These are phyloP conservation scores for Cryptoblepharus egeriae DNA, from an alignment of 2,797 vertebrate genomes.

Conservation along the genomic window DNA sequence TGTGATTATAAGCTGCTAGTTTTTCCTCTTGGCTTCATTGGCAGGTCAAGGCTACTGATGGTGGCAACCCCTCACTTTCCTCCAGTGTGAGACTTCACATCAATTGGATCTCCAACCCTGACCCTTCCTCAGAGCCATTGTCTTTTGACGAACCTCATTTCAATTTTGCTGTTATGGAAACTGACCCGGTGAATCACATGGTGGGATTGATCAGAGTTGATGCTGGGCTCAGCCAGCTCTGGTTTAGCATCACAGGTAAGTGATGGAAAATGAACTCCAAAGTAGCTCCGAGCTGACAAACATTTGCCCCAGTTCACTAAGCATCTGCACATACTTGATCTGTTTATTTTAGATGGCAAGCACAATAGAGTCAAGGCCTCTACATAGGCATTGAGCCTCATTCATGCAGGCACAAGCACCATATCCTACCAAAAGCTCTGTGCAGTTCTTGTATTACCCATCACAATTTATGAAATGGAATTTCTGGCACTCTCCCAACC, in stretches of 20 bases:
- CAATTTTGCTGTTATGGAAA: constrained; percentile 94
- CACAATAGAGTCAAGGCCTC: constrained; percentile 40
- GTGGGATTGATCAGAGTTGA: constrained; percentile 93
- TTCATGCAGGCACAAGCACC: constrained; percentile 43
- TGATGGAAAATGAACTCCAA: background rate
- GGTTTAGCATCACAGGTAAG: constrained; percentile 92
- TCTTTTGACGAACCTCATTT: constrained; percentile 90
- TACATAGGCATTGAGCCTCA: constrained; percentile 36
- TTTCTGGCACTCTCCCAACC: constrained; percentile 37
- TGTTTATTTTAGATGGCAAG: constrained; percentile 57
- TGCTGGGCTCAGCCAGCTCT: constrained; percentile 81
- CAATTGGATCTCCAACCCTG: constrained; percentile 85
- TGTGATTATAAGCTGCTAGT: background rate
- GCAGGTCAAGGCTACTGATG: constrained; percentile 91
- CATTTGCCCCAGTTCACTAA: background rate
- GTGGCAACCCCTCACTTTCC: constrained; percentile 82
- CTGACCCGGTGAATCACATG: constrained; percentile 93
- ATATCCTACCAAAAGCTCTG: constrained; percentile 1
- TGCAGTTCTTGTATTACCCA: background rate
- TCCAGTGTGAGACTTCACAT: constrained; percentile 89
- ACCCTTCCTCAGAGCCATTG: constrained; percentile 79
- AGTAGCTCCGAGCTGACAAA: constrained; percentile 42
- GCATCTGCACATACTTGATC: background rate
- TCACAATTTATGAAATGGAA: constrained; percentile 14
- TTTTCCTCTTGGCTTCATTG: constrained; percentile 20